Percentiles rank a stretch among this genome's conserved stretches.
Conservation (phyloP, 2,888 invertebrate genomes). For the Dione juno region DNA sequence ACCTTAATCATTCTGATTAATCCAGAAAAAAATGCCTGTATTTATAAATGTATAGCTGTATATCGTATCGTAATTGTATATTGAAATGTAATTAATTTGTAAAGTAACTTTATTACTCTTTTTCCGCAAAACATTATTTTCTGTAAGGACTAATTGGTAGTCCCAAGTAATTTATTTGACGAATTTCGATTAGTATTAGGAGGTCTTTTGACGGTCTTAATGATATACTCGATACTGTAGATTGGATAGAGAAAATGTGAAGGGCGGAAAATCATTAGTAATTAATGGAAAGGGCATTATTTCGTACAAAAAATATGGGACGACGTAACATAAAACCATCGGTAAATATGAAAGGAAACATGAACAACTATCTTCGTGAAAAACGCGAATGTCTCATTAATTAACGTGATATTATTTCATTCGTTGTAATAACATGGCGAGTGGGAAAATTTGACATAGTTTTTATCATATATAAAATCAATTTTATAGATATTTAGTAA, state of each 20-base stretch:
- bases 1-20: too few relatives aligned
- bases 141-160: constrained; percentile 23
- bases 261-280: constrained; percentile 46
- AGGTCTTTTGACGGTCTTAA: constrained; percentile 43
- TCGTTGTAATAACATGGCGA: not conserved
- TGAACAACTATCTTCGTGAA: constrained; percentile 25
- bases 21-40: not conserved
- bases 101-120: constrained; percentile 1
- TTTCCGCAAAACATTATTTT: constrained; percentile 10
- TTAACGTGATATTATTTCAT: constrained; percentile 24
- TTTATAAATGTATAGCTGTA: not conserved
- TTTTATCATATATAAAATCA: too few relatives aligned
- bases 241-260: constrained; percentile 43
- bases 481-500: too few relatives aligned
- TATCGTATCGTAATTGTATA: not conserved
- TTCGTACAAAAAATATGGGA: constrained; percentile 37
- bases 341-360: constrained; percentile 22
- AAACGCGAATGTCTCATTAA: constrained; percentile 27
- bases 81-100: constrained; percentile 5
- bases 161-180: constrained; percentile 32
- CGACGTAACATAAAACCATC: constrained; percentile 27
- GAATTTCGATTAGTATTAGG: constrained; percentile 41
- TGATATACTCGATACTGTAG: constrained; percentile 43
- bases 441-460: not conserved
- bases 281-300: constrained; percentile 46